phyloP scores from a whole-genome alignment of 2,113 vertebrate genomes.

The Tenrec ecaudatus region DNA sequence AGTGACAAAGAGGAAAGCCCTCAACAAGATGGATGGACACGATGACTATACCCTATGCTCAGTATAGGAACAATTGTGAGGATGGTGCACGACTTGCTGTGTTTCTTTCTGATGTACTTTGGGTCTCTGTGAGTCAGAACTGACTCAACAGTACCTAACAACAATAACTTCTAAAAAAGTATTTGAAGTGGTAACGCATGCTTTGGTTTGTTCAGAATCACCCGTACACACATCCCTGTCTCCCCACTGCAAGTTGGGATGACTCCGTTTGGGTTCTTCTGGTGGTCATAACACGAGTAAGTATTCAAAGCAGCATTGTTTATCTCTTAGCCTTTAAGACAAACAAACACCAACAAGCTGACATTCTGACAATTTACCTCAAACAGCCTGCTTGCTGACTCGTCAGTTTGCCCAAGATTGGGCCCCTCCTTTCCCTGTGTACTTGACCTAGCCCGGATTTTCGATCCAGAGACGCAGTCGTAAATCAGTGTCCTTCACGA shows the following conservation, averaged over 20 bases:
- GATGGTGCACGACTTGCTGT: too few species aligned
- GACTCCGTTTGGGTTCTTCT: neutral
- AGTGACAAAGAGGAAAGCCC: too few species aligned
- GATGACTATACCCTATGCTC: too few species aligned
- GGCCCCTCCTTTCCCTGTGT: conserved; percentile 11
- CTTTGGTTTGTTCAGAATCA: neutral
- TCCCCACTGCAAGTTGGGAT: neutral
- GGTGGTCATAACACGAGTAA: neutral
- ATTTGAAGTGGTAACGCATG: neutral
- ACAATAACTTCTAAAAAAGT: neutral
- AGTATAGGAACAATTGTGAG: too few species aligned
- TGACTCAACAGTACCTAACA: too few species aligned
- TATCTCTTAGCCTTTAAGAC: conserved; percentile 20
- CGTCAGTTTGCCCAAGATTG: conserved; percentile 40
- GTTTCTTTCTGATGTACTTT: too few species aligned
- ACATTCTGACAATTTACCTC: neutral
- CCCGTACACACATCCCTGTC: too few species aligned
- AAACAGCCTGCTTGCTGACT: conserved; percentile 50
- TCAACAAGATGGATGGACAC: too few species aligned
- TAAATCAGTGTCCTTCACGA: conserved; percentile 48
- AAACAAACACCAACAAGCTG: too few species aligned
- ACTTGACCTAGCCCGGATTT: conserved; percentile 47
- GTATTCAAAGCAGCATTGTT: neutral
- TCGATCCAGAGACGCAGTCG: conserved; percentile 45
- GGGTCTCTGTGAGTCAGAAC: too few species aligned